Evolutionary conservation across 1,140 invertebrate genomes (phyloP).

Genomic region (Ips nitidus): DNA sequence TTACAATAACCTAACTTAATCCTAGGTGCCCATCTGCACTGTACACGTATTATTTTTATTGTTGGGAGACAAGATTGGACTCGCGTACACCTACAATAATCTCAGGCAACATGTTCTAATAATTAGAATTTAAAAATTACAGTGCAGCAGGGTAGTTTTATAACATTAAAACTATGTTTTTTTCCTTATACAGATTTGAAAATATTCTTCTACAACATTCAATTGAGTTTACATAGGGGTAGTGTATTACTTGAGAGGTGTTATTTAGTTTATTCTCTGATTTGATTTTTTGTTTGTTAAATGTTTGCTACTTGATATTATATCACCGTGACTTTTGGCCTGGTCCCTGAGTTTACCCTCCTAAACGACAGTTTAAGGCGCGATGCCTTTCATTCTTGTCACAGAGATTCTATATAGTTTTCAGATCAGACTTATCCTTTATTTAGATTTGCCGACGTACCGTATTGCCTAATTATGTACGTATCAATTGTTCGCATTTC

Average conservation of each 20-base stretch:
- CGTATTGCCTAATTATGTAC: conserved; percentile 11
- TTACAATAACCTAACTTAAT: conserved; percentile 51
- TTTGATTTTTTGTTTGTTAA: conserved; percentile 45
- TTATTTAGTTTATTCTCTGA: conserved; percentile 41
- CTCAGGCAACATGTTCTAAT: conserved; percentile 25
- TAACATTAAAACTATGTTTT: conserved; percentile 36
- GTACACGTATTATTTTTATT: conserved; percentile 29
- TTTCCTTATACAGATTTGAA: conserved; percentile 42
- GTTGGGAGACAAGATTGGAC: conserved; percentile 48
- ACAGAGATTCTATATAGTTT: conserved; percentile 37
- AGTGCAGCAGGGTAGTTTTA: conserved; percentile 43
- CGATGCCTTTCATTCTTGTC: conserved; percentile 13
- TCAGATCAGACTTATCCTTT: conserved; percentile 40
- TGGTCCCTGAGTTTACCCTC: conserved; percentile 54
- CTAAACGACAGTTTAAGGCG: conserved; percentile 37
- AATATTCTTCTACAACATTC: conserved; percentile 49
- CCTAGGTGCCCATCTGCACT: conserved; percentile 47
- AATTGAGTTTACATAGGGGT: conserved; percentile 44
- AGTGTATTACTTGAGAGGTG: conserved; percentile 37
- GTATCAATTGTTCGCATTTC: conserved; percentile 13
- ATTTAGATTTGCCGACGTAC: conserved; percentile 11
- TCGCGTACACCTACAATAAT: conserved; percentile 34
- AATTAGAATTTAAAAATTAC: conserved; percentile 45
- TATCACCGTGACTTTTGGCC: conserved; percentile 54
- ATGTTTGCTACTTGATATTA: conserved; percentile 52